Base-by-base conservation (phyloP, 1,140 invertebrate species). In the Aphelenchoides fujianensis region DNA sequence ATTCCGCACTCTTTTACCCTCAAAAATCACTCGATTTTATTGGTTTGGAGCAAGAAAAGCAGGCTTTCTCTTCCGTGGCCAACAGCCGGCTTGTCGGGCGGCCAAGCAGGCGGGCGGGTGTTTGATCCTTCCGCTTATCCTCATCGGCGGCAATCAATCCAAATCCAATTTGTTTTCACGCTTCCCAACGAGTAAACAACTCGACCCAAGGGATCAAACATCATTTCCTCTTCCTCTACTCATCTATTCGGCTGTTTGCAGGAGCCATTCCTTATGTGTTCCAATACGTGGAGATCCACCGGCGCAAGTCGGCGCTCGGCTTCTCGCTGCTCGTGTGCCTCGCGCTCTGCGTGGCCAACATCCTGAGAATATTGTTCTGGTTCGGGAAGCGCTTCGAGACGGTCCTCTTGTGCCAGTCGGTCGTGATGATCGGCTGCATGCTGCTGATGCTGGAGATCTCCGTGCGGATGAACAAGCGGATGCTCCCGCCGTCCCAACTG, bases 391-490 rank as follows among this genome's bases (percentile, higher is more conserved):
- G 89, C 74, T 98, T 94, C 89, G 95, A 98, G 87, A 86, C 92
- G 82, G 94, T 95, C 72, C 87, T 99, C 73, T 88, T 99, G 68
- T 88, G 95, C 64, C 96, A 98, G 88, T 97, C 94, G 88, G 89
- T 98, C 83, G 90, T 98, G 31, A 98, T 98, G 95, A 96, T 94
- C 84, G 84, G 91, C 32, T 91, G 93, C 73, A 98, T 98, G 96
- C 89, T 98, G 83, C 87, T 90, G 28, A 93, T 98, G 91, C 91
- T 98, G 73, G 91, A 94, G 85, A 87, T 98, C 16, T 98, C 95
- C 88, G 91, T 98, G 31, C 89, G 88, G 83, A 90, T 95, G 68
- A 90, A 84, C 71, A 74, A 72, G 36, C 74, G 75, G 41, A 69
- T 77, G 37, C 70, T 81, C 12, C 73, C 79, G 19, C 53, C 74